phyloP scores from a whole-genome alignment of 35 echinoderm and acorn worm species.

The Apostichopus japonicus region DNA sequence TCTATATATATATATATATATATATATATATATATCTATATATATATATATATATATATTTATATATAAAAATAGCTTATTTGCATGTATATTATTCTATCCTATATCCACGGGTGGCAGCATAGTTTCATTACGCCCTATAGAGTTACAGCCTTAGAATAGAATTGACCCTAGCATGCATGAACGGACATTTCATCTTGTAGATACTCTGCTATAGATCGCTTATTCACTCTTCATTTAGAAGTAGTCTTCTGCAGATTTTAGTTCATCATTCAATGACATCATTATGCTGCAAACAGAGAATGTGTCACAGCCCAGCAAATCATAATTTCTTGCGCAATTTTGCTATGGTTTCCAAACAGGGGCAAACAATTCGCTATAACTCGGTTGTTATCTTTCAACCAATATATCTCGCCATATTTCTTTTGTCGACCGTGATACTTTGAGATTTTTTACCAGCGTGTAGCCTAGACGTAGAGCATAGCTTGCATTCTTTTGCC shows the following conservation, averaged over 20 bases:
- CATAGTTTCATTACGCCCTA: not conserved
- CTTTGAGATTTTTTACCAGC: not conserved
- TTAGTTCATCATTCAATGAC: too few relatives aligned
- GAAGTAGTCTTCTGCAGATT: too few relatives aligned
- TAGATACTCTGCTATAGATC: not conserved
- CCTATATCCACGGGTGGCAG: not conserved
- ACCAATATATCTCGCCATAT: not conserved
- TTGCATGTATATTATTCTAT: not conserved
- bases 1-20: too few relatives aligned
- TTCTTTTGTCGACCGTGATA: not conserved
- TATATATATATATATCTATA: too few relatives aligned
- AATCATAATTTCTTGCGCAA: too few relatives aligned
- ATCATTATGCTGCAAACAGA: too few relatives aligned
- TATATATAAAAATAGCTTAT: too few relatives aligned
- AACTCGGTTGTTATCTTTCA: not conserved
- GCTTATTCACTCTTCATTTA: too few relatives aligned
- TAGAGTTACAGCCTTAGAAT: not conserved
- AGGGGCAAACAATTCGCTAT: not conserved
- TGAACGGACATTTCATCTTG: slow-evolving; percentile 7
- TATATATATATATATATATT: too few relatives aligned
- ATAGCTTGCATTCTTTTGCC: not conserved
- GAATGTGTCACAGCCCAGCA: too few relatives aligned
- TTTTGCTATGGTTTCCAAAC: too few relatives aligned
- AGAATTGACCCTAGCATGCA: not conserved
- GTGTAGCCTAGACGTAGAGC: not conserved